A percentile compares a stretch with the other conserved stretches of the same genome.
Evolutionary conservation across 2,888 invertebrate species (phyloP).

Genomic region (Pandemis cinnamomeana): DNA sequence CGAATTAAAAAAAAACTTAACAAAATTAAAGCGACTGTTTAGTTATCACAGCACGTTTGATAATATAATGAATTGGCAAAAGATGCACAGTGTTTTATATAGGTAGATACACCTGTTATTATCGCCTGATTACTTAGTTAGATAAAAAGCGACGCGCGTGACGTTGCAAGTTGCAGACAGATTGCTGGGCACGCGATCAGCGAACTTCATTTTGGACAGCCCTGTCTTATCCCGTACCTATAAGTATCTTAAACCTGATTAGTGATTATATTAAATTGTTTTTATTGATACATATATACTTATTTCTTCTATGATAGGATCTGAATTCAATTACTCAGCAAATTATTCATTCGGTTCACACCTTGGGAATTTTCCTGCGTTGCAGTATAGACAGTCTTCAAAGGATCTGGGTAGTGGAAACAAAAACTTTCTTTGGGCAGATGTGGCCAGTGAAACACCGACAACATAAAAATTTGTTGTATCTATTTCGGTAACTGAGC

Average conservation of each 20-base stretch:
- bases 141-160: background rate
- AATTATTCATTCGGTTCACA: background rate
- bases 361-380: too few species aligned
- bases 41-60: background rate
- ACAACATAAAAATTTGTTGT: too few species aligned
- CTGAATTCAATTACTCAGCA: background rate
- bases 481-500: too few species aligned
- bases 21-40: background rate
- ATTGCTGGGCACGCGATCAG: background rate
- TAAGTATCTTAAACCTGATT: background rate
- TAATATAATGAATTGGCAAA: constrained; percentile 1
- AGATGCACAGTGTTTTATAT: background rate
- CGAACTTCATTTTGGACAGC: background rate
- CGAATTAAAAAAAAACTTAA: background rate
- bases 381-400: too few species aligned
- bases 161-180: background rate
- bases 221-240: background rate
- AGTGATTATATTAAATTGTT: background rate
- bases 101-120: background rate
- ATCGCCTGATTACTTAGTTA: background rate
- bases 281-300: background rate
- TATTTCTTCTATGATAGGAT: background rate
- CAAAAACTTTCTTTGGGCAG: too few species aligned
- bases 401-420: too few species aligned
- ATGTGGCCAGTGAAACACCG: too few species aligned